Conservation (phyloP, 2,888 invertebrate species). For the Erebia ligea region DNA sequence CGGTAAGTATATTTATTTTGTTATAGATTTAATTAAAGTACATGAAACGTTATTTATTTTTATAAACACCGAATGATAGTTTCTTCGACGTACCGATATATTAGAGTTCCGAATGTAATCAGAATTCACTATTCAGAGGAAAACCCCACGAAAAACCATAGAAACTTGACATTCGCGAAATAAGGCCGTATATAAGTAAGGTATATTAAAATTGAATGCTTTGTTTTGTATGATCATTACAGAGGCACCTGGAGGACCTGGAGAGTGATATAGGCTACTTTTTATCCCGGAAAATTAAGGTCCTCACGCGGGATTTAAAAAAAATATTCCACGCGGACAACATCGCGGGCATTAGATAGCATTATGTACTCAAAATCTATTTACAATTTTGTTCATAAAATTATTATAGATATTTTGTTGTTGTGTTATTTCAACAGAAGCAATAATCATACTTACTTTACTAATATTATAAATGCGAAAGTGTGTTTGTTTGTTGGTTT, state of each 20-base stretch:
- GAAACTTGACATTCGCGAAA: constrained; percentile 26
- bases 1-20: no score
- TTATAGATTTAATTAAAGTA: no score
- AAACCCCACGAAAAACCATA: constrained; percentile 23
- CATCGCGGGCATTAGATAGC: no score
- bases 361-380: no score
- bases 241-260: neutral
- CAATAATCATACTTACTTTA: no score
- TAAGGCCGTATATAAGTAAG: constrained; percentile 24
- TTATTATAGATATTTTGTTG: neutral
- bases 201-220: neutral
- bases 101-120: constrained; percentile 31
- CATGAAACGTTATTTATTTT: constrained; percentile 4
- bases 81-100: constrained; percentile 16
- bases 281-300: no score
- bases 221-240: neutral
- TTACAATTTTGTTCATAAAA: neutral
- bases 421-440: no score
- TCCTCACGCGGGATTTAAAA: no score
- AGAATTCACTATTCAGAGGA: constrained; percentile 26
- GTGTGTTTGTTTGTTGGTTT: no score
- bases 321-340: no score
- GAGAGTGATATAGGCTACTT: no score
- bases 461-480: no score
- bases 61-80: constrained; percentile 14